phyloP scores from a whole-genome alignment of 2,888 invertebrate genomes.

The Leptinotarsa peninsularis region DNA sequence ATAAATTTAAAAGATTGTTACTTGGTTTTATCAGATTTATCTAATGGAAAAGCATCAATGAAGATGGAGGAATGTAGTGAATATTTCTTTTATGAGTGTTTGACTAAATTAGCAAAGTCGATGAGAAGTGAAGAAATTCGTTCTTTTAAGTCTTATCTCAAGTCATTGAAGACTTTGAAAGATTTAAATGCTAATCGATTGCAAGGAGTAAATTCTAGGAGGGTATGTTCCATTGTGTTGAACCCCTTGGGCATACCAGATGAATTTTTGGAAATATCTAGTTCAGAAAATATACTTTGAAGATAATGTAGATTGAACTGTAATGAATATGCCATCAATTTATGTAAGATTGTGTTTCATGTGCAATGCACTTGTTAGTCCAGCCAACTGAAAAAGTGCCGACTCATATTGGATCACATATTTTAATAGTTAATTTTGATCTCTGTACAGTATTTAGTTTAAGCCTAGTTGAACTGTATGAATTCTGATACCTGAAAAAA shows the following conservation, averaged over 20 bases:
- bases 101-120: conserved; percentile 44
- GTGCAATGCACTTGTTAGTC: too few species aligned
- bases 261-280: conserved; percentile 35
- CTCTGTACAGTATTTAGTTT: too few species aligned
- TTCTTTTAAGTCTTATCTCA: conserved; percentile 36
- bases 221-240: conserved; percentile 21
- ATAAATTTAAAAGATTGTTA: conserved; percentile 53
- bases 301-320: not conserved
- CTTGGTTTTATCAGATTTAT: conserved; percentile 46
- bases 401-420: too few species aligned
- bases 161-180: conserved; percentile 35
- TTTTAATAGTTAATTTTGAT: too few species aligned
- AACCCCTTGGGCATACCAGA: conserved; percentile 47
- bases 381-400: too few species aligned
- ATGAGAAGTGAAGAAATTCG: conserved; percentile 41
- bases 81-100: conserved; percentile 47
- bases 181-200: conserved; percentile 31
- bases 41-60: conserved; percentile 43
- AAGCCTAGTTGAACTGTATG: too few species aligned
- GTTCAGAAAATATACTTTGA: conserved; percentile 7
- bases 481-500: too few species aligned
- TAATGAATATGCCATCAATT: not conserved
- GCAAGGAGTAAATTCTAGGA: conserved; percentile 22
- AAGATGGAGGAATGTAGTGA: conserved; percentile 42
- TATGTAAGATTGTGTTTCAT: too few species aligned